Base-by-base conservation (phyloP, 2,888 invertebrate species). In the Spodoptera littoralis region DNA sequence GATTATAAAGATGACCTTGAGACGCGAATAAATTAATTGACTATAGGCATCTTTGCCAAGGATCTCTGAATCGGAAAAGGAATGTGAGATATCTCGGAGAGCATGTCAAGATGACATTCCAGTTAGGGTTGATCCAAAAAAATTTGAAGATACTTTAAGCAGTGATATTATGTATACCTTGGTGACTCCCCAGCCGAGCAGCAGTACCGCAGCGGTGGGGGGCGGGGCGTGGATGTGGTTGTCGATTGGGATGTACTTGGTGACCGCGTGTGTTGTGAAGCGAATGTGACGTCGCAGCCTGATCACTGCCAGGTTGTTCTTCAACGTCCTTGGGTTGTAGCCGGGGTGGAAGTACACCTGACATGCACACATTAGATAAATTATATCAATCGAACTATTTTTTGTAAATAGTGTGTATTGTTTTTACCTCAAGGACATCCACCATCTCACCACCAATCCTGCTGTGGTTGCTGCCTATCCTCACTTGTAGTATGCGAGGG, bases 381-480 rank as follows among this genome's bases (percentile, higher is more conserved):
- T 18, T 18, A 18, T 18, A 18, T 18, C 18, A 18, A 24, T 3
- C 6, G 6, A 30, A 46, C 9, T 6, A 6, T n/a, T 49, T 30
- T n/a, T 11, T 3, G 22, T 30, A 47, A 41, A 13, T 24, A 1
- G 0, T 8, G 3, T 4, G 11, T 22, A 52, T n/a, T 13, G 11
- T 24, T 49, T 57, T 59, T 66, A 93, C 93, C 89, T 93, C 93
- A 0, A 92, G 71, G 0, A 92, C 93, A 1, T 90, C 90, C 0
- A 93, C 51, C 3, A 83, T 27, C 46, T 93, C 93, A 0, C 94
- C 94, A 0, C 93, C 91, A 11, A 93, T 77, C 45, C 93, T 83
- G 80, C 93, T 93, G 79, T 94, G 93, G 73, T 94, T 94, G 65
- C 93, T 94, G 24, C 93, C 93, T 0, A 93, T 53, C 57, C 94